A percentile compares a stretch with the other conserved stretches of the same genome.
Evolutionary conservation across 2,113 vertebrate species (phyloP).

Genomic region (Tragelaphus buxtoni): DNA sequence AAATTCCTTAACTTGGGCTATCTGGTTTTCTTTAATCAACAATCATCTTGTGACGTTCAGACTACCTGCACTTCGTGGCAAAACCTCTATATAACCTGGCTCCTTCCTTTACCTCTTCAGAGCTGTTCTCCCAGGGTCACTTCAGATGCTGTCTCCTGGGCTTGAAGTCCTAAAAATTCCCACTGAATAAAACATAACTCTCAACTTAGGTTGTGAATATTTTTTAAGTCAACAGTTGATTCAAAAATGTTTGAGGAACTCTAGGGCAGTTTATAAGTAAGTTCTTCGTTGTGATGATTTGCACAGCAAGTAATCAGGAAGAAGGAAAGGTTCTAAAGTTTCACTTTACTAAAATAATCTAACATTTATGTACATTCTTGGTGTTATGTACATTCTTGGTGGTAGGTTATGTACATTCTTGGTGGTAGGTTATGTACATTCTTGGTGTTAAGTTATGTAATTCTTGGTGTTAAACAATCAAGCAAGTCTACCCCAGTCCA

Average conservation of each 20-base stretch:
- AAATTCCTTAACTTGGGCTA: neutral
- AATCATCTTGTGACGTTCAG: neutral
- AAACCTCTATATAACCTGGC: neutral
- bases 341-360: neutral
- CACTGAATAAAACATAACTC: neutral
- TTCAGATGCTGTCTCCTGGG: neutral
- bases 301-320: neutral
- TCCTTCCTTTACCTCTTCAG: neutral
- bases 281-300: neutral
- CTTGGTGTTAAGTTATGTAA: neutral
- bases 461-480: neutral
- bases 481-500: neutral
- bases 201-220: neutral
- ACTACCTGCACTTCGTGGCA: neutral
- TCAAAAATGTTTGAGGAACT: neutral
- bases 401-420: neutral
- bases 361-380: neutral
- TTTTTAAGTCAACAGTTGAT: neutral
- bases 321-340: neutral
- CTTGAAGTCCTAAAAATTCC: neutral
- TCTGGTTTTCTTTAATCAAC: neutral
- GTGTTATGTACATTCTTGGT: neutral
- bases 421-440: neutral
- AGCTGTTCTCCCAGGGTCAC: neutral
- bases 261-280: neutral